Base-by-base conservation (phyloP, 2,797 vertebrate species). In the Leptodactylus fallax region DNA sequence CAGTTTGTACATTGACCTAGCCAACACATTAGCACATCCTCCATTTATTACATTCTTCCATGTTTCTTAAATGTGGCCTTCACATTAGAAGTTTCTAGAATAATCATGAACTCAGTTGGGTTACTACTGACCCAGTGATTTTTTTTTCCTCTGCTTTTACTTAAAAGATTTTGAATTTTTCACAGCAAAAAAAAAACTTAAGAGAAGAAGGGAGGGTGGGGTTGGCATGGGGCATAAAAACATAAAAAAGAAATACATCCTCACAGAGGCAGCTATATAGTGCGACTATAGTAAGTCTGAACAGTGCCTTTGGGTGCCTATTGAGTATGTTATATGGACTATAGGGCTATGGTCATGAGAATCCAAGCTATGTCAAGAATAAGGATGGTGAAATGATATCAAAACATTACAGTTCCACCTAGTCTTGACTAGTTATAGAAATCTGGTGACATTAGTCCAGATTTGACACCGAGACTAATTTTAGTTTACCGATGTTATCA, bases 11-110 rank as follows among this genome's bases (percentile, higher is more conserved):
- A 53, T 9, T 51, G n/a, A 77, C 12, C 47, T 51, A 23, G 1
- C 21, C 47, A n/a, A 2, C 19, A 51, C 45, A 49, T 76, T 5
- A 74, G 21, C 14, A 3, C 21, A 53, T 53, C 3, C 21, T 1
- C 12, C 14, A 53, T 51, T 77, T 77, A 5, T 77, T 77, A n/a
- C 23, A 53, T 23, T 53, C 4, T 1, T 61, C 7, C 21, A 21
- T 81, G 58, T 61, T 80, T 80, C 79, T 61, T 56, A 80, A 27
- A 21, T 47, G 21, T 81, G 36, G 36, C 60, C 11, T 49, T 63
- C 65, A 65, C 19, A 65, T 19, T 49, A 7, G 19, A 47, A 10
- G 19, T 65, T 49, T 81, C 3, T n/a, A 49, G 12, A 81, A n/a
- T 8, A 49, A 47, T 55, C 47, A 78, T n/a, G 14, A 19, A 53